These are phyloP conservation scores for Phyllostomus hastatus DNA, from an alignment of 2,113 vertebrate species.

Conservation along the genomic window DNA sequence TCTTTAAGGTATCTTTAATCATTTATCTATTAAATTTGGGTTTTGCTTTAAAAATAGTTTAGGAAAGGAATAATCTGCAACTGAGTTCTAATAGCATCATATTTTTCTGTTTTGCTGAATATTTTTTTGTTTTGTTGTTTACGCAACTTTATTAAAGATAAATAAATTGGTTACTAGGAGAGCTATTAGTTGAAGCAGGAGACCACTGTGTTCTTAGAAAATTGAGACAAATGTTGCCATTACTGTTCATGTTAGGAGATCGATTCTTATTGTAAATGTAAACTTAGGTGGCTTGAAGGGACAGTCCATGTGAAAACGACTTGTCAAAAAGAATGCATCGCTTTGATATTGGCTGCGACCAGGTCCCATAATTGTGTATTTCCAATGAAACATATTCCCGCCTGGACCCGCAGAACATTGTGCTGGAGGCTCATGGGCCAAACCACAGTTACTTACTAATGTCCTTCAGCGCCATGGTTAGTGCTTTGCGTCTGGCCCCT, in stretches of 20 bases:
- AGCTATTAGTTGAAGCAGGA: constrained; percentile 95
- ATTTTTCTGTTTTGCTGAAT: not conserved
- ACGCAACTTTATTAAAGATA: constrained; percentile 98
- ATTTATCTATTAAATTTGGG: not conserved
- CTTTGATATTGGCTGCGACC: not conserved
- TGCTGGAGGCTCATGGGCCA: not conserved
- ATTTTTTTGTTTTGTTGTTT: constrained; percentile 77
- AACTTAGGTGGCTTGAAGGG: constrained; percentile 77
- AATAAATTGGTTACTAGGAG: constrained; percentile 93
- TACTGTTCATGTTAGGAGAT: constrained; percentile 99
- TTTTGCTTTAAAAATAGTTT: constrained; percentile 4
- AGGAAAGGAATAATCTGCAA: not conserved
- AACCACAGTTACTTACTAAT: not conserved
- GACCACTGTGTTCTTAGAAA: constrained; percentile 98
- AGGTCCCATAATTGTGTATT: not conserved
- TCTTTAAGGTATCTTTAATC: not conserved
- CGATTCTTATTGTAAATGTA: constrained; percentile 98
- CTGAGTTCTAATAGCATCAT: not conserved
- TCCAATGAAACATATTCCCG: no score
- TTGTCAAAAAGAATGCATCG: not conserved
- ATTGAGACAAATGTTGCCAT: constrained; percentile 99
- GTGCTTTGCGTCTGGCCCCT: not conserved
- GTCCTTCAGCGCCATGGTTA: not conserved
- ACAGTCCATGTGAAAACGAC: not conserved
- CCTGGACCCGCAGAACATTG: not conserved